Evolutionary conservation across 2,113 vertebrate genomes (phyloP), one percentile per base, ranked within the genome.

Genomic region (Nyctereutes procyonoides): DNA sequence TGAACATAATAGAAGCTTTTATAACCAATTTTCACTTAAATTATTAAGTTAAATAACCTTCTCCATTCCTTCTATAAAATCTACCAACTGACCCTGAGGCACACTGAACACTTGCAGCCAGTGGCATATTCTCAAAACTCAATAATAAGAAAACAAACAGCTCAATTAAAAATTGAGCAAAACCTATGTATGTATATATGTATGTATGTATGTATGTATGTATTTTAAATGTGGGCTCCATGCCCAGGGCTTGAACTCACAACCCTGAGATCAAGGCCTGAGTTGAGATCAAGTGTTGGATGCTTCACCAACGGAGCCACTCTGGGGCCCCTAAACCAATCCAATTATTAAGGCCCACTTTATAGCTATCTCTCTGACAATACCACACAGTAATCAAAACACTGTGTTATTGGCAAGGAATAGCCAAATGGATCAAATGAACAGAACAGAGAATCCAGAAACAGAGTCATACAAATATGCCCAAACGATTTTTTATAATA

Each of bases 21-120:
- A 16, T 76, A 79, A 30, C 8, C 7, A 87, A 77, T 62, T 83
- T 96, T 79, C 32, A 83, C 38, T 77, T 88, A 80, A 96, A 91
- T 88, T 81, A 86, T 90, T 88, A 82, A 80, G 73, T 43, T 63
- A 90, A 71, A 30, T 28, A 94, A 90, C 17, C 60, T 94, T 91
- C 71, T 69, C 16, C 19, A 55, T 73, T 92, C 35, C 51, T 90
- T 83, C 86, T 95, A 5, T 79, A 83, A 88, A 95, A 92, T 32
- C 6, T 32, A 73, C 17, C 56, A 74, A n/a, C 11, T 43, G 2
- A 17, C 67, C 24, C 55, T 58, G 89, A 24, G 35, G n/a, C 38
- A 92, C 19, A 9, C 19, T 53, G 73, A 69, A 24, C 10, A 6
- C 79, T 77, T 56, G 14, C 17, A 94, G 38, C 35, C 48, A 92